A percentile compares a stretch with the other conserved stretches of the same genome.
Conservation (phyloP, 2,113 vertebrate genomes). For the Emydura subglobosa region DNA sequence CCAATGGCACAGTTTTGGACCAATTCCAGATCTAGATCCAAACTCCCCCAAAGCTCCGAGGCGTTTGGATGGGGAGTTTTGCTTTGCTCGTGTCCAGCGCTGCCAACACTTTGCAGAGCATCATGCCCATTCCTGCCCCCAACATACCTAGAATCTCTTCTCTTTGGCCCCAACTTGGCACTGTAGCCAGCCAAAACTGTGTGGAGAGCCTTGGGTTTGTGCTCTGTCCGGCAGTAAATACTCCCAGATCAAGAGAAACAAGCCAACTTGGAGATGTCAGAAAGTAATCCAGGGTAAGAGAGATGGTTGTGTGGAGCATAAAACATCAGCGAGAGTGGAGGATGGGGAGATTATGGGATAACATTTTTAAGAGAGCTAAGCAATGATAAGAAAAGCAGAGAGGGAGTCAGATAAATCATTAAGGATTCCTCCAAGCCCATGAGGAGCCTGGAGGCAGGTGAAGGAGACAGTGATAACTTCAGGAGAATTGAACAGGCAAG, state of each 20-base stretch:
- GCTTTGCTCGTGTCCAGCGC: not conserved
- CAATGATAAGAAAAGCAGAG: not conserved
- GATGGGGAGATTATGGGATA: not conserved
- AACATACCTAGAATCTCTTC: not conserved
- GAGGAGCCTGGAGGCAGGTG: not conserved
- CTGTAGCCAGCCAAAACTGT: not conserved
- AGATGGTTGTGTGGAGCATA: not conserved
- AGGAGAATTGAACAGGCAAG: not conserved
- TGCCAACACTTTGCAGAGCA: not conserved
- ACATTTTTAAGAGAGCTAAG: not conserved
- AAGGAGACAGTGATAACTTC: too few relatives aligned
- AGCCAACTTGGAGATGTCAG: not conserved
- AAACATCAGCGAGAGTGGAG: not conserved
- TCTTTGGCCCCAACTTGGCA: not conserved
- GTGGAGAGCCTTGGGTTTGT: not conserved
- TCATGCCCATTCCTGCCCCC: not conserved
- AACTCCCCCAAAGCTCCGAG: not conserved
- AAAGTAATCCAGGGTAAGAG: not conserved
- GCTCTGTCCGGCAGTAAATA: not conserved
- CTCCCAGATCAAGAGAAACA: not conserved
- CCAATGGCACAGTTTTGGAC: too few relatives aligned
- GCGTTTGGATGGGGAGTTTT: not conserved
- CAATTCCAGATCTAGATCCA: not conserved
- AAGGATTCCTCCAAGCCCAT: not conserved
- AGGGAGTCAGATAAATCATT: not conserved